phyloP scores from a whole-genome alignment of 2,888 invertebrate genomes.

The Xanthorhoe designata region DNA sequence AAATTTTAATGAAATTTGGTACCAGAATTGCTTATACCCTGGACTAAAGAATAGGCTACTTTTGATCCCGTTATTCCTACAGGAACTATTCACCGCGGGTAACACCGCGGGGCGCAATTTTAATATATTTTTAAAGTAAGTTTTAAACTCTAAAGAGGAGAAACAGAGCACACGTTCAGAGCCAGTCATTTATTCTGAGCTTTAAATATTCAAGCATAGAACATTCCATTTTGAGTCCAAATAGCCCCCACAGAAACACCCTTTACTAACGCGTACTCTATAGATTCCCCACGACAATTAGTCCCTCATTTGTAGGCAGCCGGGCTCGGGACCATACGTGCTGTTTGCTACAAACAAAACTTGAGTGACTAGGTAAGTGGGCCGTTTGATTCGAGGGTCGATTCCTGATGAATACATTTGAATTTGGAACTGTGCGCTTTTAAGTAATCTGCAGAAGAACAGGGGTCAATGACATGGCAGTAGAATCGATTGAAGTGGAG shows the following conservation, averaged over 20 bases:
- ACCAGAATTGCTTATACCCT: too few species aligned
- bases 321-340: conserved; percentile 44
- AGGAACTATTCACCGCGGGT: too few species aligned
- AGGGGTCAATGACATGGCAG: too few species aligned
- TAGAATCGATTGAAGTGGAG: too few species aligned
- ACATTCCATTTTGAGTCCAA: background rate
- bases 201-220: background rate
- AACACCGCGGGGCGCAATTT: too few species aligned
- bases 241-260: conserved; percentile 3
- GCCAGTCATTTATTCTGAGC: too few species aligned
- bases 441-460: background rate
- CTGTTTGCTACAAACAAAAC: conserved; percentile 56
- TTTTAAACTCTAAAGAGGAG: too few species aligned
- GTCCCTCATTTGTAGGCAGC: conserved; percentile 58
- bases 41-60: too few species aligned
- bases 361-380: conserved; percentile 40
- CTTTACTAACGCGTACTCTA: conserved; percentile 7
- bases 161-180: too few species aligned
- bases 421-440: conserved; percentile 5
- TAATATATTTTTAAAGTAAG: too few species aligned
- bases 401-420: conserved; percentile 20
- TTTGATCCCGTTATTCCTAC: too few species aligned
- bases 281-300: conserved; percentile 49
- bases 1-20: too few species aligned
- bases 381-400: conserved; percentile 19